Evolutionary conservation across 2,113 vertebrate genomes (phyloP).

Genomic region (Dipodomys spectabilis): DNA sequence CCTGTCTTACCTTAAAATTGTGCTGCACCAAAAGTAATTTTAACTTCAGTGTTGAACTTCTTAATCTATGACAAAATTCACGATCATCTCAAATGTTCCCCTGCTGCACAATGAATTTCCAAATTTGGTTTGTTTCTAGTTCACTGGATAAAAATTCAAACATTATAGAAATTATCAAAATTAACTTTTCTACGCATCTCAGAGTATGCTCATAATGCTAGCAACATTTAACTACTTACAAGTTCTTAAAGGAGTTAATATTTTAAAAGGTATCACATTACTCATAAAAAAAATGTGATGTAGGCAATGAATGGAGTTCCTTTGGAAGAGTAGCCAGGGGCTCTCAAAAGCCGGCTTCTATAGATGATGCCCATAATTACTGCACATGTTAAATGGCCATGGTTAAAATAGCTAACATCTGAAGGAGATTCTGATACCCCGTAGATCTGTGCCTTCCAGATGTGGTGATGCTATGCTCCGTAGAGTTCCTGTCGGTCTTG

Average conservation of each 20-base stretch:
- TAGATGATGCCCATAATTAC: neutral
- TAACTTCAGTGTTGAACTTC: constrained; percentile 19
- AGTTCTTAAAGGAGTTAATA: neutral
- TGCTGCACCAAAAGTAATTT: constrained; percentile 17
- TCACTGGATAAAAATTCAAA: neutral
- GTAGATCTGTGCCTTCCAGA: neutral
- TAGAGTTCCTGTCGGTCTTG: no score
- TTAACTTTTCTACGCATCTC: constrained; percentile 24
- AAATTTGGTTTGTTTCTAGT: constrained; percentile 23
- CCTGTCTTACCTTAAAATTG: neutral
- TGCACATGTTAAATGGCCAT: neutral
- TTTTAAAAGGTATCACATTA: neutral
- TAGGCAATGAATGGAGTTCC: neutral
- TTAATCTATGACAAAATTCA: neutral
- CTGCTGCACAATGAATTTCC: constrained; percentile 6
- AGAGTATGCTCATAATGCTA: neutral
- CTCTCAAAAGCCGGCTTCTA: no score
- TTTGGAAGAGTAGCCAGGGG: neutral
- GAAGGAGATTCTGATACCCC: neutral
- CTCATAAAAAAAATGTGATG: neutral
- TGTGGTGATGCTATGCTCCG: neutral
- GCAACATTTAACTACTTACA: neutral
- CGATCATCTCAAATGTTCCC: neutral
- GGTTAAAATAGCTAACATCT: neutral
- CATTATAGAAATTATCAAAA: constrained; percentile 18